Base-by-base conservation (phyloP, 2,888 invertebrate species). In the Arctia plantaginis region DNA sequence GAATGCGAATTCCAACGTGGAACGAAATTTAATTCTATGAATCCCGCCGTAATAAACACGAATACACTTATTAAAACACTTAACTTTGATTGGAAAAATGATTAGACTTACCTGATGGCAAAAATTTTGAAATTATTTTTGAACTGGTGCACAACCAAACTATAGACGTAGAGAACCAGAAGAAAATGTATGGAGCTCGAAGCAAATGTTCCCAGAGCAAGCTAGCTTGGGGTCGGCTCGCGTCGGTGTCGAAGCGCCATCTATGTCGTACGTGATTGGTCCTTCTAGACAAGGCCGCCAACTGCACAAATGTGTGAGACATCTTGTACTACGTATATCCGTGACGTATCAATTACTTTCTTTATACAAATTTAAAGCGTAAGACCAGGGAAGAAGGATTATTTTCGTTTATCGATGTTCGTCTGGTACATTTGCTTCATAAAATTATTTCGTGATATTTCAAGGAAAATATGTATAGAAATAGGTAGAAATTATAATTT, bases 181-280 rank as follows among this genome's bases (percentile, higher is more conserved):
- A 95, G 95, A 94, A 95, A 96, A 95, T 96, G 96, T 96, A 96
- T 95, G 96, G 94, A 91, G 95, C 95, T 94, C 94, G 93, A 94
- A 94, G 94, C 92, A 94, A 95, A 92, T 92, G 94, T 95, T 95
- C 95, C 94, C 93, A 93, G 93, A 90, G 90, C 93, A 91, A 94
- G 95, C 93, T 91, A 90, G 95, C 95, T 95, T 95, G 95, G 94
- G 94, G 92, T 91, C 92, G 93, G 86, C 90, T 93, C 93, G 95
- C 95, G 95, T 95, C 94, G 91, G 88, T 89, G 91, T 90, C 77
- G 82, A 82, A 92, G 94, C 95, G 95, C 92, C 95, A 92, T 90
- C 96, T 95, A 95, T 88, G 78, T 89, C 81, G 83, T 80, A 73
- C 81, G 85, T 92, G 91, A 95, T 95, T 95, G 95, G 95, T 81